Evolutionary conservation across 2,113 vertebrate genomes (phyloP), one percentile per base, ranked within the genome.

Genomic region (Catharus minimus): DNA sequence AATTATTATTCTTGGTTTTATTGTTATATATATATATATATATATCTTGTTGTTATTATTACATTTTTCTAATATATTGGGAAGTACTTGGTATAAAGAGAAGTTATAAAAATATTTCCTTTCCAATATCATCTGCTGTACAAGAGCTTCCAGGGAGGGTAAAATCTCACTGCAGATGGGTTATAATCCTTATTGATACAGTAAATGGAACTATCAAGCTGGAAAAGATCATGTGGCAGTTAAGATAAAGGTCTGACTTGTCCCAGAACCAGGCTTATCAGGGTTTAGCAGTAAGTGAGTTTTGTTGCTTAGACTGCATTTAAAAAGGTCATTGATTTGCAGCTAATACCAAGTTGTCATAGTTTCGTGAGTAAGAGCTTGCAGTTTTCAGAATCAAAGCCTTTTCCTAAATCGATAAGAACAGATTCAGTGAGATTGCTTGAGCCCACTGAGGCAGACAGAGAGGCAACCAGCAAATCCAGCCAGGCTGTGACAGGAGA

Each of bases 251-350:
- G 96, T 93, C 95, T 88, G 86, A 67, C 92, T 95, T 96, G 87
- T 96, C 97, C 92, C 96, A 82, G 94, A 90, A 90, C 89, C 15
- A 3, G 92, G 96, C 95, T 98, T 98, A 98, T 97, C 95, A 80
- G 96, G 95, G 93, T 89, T 97, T 96, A 94, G 92, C 97, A 96
- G 95, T 69, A 47, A 97, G 96, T 43, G 68, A 95, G 90, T 96
- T 96, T 95, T 95, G 93, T 97, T 97, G 96, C 95, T 93, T 95
- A 56, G 19, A 79, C 95, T 97, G 95, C 97, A 92, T 97, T 97
- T 97, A 52, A 96, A 97, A 97, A 98, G 96, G 94, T 97, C 98
- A 98, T 98, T 98, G 97, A 98, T 98, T 98, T 97, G 96, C 92
- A 97, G 97, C 97, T 98, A 97, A 97, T 97, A 98, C 96, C 56